Conservation (phyloP, 2,113 vertebrate species). For the Agapornis roseicollis region DNA sequence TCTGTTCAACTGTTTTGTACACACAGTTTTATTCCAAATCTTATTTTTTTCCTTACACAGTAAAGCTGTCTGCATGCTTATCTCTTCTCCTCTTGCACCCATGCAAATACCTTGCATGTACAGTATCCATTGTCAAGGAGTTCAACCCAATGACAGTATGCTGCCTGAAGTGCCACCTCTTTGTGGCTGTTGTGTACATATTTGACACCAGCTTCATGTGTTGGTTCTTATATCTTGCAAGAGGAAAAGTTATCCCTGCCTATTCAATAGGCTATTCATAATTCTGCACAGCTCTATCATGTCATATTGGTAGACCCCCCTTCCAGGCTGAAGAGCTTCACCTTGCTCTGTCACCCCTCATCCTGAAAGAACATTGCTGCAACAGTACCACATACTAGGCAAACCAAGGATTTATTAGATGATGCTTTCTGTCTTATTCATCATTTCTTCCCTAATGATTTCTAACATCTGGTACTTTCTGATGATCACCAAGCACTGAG, state of each 20-base stretch:
- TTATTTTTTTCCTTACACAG: background rate
- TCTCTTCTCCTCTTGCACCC: background rate
- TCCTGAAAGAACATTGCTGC: background rate
- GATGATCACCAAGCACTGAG: background rate
- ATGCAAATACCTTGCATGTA: rapidly evolving
- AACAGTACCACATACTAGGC: background rate
- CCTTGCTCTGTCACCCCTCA: background rate
- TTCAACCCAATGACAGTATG: background rate
- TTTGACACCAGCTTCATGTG: background rate
- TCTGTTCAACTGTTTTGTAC: background rate
- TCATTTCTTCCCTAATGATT: background rate
- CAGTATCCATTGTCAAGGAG: background rate
- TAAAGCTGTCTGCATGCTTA: background rate
- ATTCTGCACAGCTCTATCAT: background rate
- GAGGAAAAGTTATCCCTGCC: background rate
- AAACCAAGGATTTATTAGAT: background rate
- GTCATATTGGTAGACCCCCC: background rate
- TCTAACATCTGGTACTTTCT: background rate
- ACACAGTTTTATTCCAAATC: background rate
- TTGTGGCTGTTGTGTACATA: background rate
- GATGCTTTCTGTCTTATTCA: background rate
- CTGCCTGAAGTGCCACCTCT: background rate
- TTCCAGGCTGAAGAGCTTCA: background rate
- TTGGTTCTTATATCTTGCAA: background rate
- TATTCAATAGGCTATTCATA: background rate